phyloP scores from a whole-genome alignment of 1,140 invertebrate species.

The Drosophila ohnishii region DNA sequence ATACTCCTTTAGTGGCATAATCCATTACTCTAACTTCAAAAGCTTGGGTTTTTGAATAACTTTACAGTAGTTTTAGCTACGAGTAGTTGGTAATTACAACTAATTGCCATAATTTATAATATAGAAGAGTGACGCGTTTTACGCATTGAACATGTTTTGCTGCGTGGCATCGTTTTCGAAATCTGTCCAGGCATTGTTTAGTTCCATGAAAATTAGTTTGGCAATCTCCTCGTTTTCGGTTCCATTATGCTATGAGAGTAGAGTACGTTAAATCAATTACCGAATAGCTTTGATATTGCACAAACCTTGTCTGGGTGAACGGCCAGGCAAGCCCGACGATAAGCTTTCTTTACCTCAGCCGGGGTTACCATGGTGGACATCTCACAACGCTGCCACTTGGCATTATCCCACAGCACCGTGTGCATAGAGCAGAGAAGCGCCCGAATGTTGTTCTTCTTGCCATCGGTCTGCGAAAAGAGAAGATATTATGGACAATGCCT shows the following conservation, averaged over 20 bases:
- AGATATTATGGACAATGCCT: background rate
- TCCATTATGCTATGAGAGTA: conserved; percentile 91
- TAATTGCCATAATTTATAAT: conserved; percentile 31
- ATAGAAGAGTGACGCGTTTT: conserved; percentile 53
- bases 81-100: conserved; percentile 27
- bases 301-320: conserved; percentile 99
- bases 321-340: conserved; percentile 96
- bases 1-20: conserved; percentile 33
- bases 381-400: conserved; percentile 95
- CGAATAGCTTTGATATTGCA: conserved; percentile 18
- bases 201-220: conserved; percentile 98
- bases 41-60: conserved; percentile 59
- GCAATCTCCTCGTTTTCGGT: conserved; percentile 95
- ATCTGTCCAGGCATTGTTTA: conserved; percentile 99
- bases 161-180: conserved; percentile 96
- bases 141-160: conserved; percentile 89
- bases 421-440: conserved; percentile 97
- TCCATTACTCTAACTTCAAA: conserved; percentile 55
- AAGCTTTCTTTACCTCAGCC: conserved; percentile 97
- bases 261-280: background rate
- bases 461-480: conserved; percentile 89
- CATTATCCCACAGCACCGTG: conserved; percentile 96
- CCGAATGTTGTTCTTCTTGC: conserved; percentile 98
- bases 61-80: conserved; percentile 69
- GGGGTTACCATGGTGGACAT: conserved; percentile 96